Base-by-base conservation (phyloP, 2,888 invertebrate genomes). In the Adelognathus sp. region DNA sequence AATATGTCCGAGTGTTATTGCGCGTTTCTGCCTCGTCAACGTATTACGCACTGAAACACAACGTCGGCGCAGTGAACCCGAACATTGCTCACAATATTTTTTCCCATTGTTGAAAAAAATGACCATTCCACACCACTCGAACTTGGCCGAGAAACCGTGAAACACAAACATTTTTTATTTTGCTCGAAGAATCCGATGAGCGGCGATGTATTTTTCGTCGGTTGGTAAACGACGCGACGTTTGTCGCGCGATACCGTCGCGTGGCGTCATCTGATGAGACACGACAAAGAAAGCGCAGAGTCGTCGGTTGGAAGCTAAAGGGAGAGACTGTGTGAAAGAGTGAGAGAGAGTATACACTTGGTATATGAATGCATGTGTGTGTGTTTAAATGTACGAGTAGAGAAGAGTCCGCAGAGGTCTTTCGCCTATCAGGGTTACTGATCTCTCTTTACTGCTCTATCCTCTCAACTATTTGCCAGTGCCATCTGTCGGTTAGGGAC, bases 391-490 rank as follows among this genome's bases (percentile, higher is more conserved):
- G 54, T 69, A 36, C 52, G 21, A 36, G 75, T 31, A 50, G 61
- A 52, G 56, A 16, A 39, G 56, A 61, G 64, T 44, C 39, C 69
- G 67, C 61, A 52, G 31, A 85, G 86, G 85, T 87, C 86, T 83
- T 87, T 87, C 84, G 84, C 84, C 84, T 85, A 87, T 86, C 85
- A 85, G 84, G 88, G 88, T 89, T 88, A 88, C 85, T 87, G 88
- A 88, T 90, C 88, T 88, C 83, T 70, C 44, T 50, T 72, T 76
- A 44, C 78, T 81, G 76, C 76, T 79, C 83, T 82, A 82, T 85
- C 85, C 85, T 86, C 85, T n/a, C n/a, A n/a, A n/a, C n/a, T 86
- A 87, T 86, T 86, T 85, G 81, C 86, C 84, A 84, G 82, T 87
- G 88, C 88, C 89, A 88, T 89, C 89, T 89, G 87, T 85, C 85